A percentile compares a stretch with the other conserved stretches of the same genome.
These are phyloP conservation scores for Hippoglossus hippoglossus DNA, from an alignment of 2,797 vertebrate genomes.

Conservation along the genomic window DNA sequence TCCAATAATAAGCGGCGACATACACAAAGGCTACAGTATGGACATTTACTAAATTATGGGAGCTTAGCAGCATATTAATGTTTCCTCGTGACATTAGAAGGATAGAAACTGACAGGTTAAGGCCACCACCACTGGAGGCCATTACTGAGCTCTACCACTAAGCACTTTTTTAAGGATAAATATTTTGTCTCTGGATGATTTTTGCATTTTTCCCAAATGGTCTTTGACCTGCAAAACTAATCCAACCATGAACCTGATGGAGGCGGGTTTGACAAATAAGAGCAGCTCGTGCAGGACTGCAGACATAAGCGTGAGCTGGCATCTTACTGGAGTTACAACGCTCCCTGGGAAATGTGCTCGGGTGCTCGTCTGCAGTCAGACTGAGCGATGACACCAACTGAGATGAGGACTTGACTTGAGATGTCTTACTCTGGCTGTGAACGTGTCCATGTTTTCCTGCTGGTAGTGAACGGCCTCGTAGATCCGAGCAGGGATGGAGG, in stretches of 20 bases:
- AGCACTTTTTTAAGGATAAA: not conserved
- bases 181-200: not conserved
- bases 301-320: not conserved
- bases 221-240: not conserved
- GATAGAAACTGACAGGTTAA: constrained; percentile 16
- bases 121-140: no score
- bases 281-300: not conserved
- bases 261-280: not conserved
- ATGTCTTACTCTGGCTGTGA: constrained; percentile 86
- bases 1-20: not conserved
- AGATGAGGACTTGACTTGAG: not conserved
- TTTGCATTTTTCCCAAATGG: not conserved
- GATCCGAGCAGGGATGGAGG: constrained; percentile 87
- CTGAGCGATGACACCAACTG: not conserved
- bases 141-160: not conserved
- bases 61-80: not conserved
- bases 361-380: not conserved
- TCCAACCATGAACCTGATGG: not conserved
- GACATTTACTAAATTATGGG: not conserved
- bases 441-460: constrained; percentile 87
- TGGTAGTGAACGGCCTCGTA: constrained; percentile 87
- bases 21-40: not conserved
- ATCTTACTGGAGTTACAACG: not conserved
- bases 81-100: not conserved
- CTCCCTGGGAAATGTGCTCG: not conserved